These are phyloP conservation scores for Proisotoma minuta DNA, from an alignment of 2,888 invertebrate species.

Conservation along the genomic window DNA sequence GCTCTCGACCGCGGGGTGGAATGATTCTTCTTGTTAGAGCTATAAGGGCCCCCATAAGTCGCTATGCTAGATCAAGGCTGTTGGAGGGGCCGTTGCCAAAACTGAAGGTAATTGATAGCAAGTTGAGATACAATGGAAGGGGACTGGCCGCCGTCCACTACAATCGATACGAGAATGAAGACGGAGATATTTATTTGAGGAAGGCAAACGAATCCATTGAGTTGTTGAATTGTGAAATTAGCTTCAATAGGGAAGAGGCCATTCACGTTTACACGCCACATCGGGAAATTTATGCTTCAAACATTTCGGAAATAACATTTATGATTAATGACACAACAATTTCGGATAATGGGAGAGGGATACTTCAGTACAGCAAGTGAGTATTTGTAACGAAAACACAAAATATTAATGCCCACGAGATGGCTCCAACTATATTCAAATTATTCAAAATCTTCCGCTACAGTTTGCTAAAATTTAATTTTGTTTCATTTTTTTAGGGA, in stretches of 20 bases:
- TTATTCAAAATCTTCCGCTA: no score
- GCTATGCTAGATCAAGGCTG: constrained; percentile 42
- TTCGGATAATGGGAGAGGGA: constrained; percentile 79
- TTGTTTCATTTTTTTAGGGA: constrained; percentile 59
- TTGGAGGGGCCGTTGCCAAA: constrained; percentile 74
- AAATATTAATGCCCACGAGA: no score
- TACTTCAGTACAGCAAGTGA: constrained; percentile 72
- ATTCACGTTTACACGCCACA: constrained; percentile 75
- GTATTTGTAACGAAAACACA: no score
- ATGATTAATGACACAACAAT: constrained; percentile 81
- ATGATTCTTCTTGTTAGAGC: constrained; percentile 56
- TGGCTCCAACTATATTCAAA: no score
- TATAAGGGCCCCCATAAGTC: constrained; percentile 44
- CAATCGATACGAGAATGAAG: constrained; percentile 77
- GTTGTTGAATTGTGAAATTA: constrained; percentile 72
- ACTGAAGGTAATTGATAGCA: constrained; percentile 64
- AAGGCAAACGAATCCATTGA: constrained; percentile 83
- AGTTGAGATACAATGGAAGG: constrained; percentile 72
- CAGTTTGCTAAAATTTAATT: no score
- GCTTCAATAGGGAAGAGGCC: constrained; percentile 74
- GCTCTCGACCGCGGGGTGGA: constrained; percentile 71
- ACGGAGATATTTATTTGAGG: constrained; percentile 77
- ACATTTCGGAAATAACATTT: constrained; percentile 83
- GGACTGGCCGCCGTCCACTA: constrained; percentile 81
- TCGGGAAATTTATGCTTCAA: constrained; percentile 78